These are phyloP conservation scores for Cottus gobio DNA, from an alignment of 2,113 vertebrate genomes.

Conservation along the genomic window DNA sequence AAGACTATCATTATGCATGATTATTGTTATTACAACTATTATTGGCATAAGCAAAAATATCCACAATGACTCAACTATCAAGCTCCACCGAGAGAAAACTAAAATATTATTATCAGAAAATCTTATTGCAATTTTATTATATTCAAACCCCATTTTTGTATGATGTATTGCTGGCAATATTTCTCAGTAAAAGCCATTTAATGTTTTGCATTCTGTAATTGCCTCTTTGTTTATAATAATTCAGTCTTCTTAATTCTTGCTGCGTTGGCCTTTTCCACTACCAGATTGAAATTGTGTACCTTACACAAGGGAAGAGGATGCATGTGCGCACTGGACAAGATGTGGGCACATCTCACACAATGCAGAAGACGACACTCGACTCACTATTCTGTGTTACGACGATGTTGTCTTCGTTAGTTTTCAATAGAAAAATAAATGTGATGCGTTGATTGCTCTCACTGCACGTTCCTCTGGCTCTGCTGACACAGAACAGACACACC, in stretches of 20 bases:
- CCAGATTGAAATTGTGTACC: neutral
- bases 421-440: neutral
- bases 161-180: neutral
- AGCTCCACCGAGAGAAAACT: neutral
- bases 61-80: neutral
- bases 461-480: neutral
- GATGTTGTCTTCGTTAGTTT: neutral
- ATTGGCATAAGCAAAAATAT: neutral
- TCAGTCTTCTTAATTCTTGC: neutral
- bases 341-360: neutral
- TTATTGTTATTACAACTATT: too few species aligned
- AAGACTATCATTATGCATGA: too few species aligned
- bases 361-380: neutral
- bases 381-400: neutral
- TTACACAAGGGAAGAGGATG: neutral
- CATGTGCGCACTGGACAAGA: neutral
- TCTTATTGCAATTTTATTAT: neutral
- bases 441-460: neutral
- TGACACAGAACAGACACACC: too few species aligned
- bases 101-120: neutral
- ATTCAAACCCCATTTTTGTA: constrained; percentile 3
- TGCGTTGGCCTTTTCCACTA: neutral
- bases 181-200: neutral
- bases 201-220: constrained; percentile 28
- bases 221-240: constrained; percentile 16